Evolutionary conservation across 1,140 invertebrate species (phyloP).

Genomic region (Drosophila nannoptera): DNA sequence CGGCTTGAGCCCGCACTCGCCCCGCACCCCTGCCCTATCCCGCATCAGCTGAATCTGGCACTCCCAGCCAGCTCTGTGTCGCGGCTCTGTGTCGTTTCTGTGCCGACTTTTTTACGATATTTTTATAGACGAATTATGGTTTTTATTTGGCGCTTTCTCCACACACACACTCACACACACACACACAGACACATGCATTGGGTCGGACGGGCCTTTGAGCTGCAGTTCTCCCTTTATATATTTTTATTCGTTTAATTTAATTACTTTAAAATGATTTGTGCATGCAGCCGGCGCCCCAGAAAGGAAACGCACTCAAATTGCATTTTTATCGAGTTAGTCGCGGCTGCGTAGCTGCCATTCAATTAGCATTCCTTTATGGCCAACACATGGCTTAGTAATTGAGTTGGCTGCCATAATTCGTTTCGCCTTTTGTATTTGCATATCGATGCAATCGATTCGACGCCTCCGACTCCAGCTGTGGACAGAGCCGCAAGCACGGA

Average conservation of each 20-base stretch:
- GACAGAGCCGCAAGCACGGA: conserved; percentile 12
- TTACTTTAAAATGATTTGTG: conserved; percentile 75
- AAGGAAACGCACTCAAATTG: conserved; percentile 55
- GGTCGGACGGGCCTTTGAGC: conserved; percentile 51
- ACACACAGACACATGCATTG: conserved; percentile 16
- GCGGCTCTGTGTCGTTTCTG: conserved; percentile 29
- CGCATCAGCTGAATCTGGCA: conserved; percentile 3
- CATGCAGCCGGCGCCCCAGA: conserved; percentile 16
- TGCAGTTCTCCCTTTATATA: conserved; percentile 37
- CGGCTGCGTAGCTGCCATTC: conserved; percentile 53
- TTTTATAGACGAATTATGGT: conserved; percentile 78
- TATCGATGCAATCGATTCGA: conserved; percentile 17
- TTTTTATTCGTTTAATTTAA: conserved; percentile 55
- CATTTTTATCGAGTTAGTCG: conserved; percentile 65
- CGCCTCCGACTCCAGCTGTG: too few species aligned
- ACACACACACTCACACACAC: conserved; percentile 16
- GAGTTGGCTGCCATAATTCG: conserved; percentile 30
- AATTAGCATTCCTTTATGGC: conserved; percentile 64
- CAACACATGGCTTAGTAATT: conserved; percentile 49
- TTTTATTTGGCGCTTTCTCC: conserved; percentile 68
- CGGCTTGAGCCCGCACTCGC: not conserved
- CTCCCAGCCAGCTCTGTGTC: not conserved
- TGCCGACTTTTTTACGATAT: conserved; percentile 69
- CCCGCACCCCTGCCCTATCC: not conserved
- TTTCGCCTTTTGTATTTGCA: conserved; percentile 27